These are phyloP conservation scores for Zygothrica quintamaculata DNA, from an alignment of 2,888 invertebrate genomes.

Conservation along the genomic window DNA sequence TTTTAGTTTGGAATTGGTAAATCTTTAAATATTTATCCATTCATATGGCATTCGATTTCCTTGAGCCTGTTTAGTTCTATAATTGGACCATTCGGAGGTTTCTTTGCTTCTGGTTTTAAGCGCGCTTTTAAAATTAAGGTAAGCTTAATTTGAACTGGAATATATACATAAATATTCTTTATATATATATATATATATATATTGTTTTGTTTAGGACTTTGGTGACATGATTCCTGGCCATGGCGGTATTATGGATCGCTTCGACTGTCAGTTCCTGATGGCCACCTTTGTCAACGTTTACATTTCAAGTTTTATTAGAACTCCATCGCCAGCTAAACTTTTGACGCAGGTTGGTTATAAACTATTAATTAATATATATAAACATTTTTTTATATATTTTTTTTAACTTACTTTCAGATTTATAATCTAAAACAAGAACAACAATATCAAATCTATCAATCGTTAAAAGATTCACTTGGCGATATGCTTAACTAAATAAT, in stretches of 20 bases:
- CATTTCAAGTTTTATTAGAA: constrained; percentile 98
- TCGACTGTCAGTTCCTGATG: constrained; percentile 99
- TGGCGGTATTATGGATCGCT: constrained; percentile 99
- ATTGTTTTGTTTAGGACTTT: constrained; percentile 91
- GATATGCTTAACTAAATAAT: constrained; percentile 88
- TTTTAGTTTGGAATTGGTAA: constrained; percentile 89
- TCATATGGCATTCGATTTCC: constrained; percentile 97
- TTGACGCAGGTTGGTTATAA: constrained; percentile 90
- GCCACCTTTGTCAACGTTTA: constrained; percentile 99
- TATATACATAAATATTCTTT: no score
- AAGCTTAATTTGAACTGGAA: constrained; percentile 7
- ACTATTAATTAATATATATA: background rate
- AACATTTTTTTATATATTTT: no score
- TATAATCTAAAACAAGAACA: constrained; percentile 97
- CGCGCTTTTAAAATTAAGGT: constrained; percentile 99
- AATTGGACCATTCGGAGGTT: constrained; percentile 99
- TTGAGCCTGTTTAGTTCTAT: constrained; percentile 98
- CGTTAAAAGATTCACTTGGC: constrained; percentile 93
- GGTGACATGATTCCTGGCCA: constrained; percentile 99
- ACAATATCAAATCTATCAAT: constrained; percentile 95
- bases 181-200: no score
- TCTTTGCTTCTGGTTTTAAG: constrained; percentile 99
- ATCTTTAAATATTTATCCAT: constrained; percentile 93
- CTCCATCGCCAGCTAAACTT: constrained; percentile 96
- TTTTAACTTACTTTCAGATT: no score